phyloP scores from a whole-genome alignment of 1,140 invertebrate species.

The Calosoma granatense region DNA sequence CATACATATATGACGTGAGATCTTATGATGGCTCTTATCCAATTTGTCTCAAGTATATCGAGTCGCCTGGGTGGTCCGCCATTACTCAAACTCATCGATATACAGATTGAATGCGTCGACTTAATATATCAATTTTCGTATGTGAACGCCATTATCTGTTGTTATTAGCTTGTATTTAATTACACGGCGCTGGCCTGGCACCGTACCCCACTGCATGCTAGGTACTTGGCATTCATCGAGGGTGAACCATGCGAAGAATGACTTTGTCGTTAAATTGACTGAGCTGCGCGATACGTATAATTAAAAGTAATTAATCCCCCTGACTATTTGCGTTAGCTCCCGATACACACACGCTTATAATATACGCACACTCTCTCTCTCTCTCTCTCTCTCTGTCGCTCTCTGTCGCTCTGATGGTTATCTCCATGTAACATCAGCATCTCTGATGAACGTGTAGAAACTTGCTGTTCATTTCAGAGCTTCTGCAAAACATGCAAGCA shows the following conservation, averaged over 20 bases:
- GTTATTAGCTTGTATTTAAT: neutral
- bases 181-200: neutral
- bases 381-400: too few species aligned
- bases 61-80: neutral
- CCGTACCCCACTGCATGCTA: too few species aligned
- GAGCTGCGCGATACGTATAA: neutral
- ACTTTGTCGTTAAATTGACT: neutral
- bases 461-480: too few species aligned
- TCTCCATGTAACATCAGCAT: too few species aligned
- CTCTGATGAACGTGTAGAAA: too few species aligned
- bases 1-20: neutral
- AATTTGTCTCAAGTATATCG: too few species aligned
- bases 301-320: conserved; percentile 1
- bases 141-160: neutral
- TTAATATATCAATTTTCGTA: neutral
- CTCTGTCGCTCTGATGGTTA: too few species aligned
- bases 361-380: too few species aligned
- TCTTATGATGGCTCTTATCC: too few species aligned
- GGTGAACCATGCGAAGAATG: neutral
- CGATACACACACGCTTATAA: neutral
- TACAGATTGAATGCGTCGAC: neutral
- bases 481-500: too few species aligned
- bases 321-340: neutral
- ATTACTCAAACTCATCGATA: neutral
- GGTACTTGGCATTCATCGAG: neutral